Evolutionary conservation across 2,797 vertebrate genomes (phyloP), one percentile per base, ranked within the genome.

Genomic region (Heliangelus exortis): DNA sequence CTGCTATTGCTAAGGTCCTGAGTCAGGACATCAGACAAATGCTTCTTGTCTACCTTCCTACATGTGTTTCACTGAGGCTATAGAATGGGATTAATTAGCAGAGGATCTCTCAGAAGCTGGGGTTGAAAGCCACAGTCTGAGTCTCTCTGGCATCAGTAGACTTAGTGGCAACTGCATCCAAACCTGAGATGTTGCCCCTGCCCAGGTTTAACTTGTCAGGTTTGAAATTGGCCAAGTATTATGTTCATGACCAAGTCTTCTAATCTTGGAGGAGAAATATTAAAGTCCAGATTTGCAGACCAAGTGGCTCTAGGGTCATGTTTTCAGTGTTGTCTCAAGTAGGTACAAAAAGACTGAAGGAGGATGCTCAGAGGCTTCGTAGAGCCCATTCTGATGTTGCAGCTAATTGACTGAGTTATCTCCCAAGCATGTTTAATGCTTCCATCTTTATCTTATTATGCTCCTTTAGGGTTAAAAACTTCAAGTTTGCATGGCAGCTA

Each of bases 391-490:
- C 86, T 84, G 82, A 87, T 92, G 68, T 84, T 93, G 53, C 72
- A 65, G 71, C 87, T 91, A 92, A 91, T 69, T 4, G 55, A 66
- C 67, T 48, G 68, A 41, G 68, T 96, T 95, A 96, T 95, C 94
- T 94, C 68, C 66, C 51, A 82, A 92, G 87, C 54, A 34, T 21
- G 18, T 93, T 95, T 90, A 78, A 1, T 50, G 62, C 82, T 92
- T 90, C 91, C 74, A 74, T 92, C 75, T 91, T 96, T 94, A 81
- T 59, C 72, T 89, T 72, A 61, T 77, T 90, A 89, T 75, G 25
- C 62, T 86, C 57, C 95, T 84, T 81, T 43, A 85, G 72, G 88
- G 92, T 94, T 93, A 97, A 72, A 86, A 87, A 36, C 1, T 43
- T 41, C 78, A 92, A 66, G 66, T 89, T 66, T 90, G 58, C 21